These are phyloP conservation scores for Cosmia pyralina DNA, from an alignment of 2,888 invertebrate species.

Conservation along the genomic window DNA sequence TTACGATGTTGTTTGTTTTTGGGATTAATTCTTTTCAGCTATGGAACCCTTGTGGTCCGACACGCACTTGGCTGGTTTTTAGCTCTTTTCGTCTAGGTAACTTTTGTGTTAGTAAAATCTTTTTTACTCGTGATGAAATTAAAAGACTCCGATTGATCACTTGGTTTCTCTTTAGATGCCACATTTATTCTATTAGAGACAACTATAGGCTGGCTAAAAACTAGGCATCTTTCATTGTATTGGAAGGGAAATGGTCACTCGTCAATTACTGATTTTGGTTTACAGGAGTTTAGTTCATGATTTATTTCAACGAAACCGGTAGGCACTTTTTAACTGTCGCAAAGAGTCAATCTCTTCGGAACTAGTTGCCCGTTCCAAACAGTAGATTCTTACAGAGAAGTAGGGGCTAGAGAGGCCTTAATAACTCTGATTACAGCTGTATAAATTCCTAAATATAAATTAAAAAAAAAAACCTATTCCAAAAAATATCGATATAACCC, in stretches of 20 bases:
- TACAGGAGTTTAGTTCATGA: background rate
- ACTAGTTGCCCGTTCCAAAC: background rate
- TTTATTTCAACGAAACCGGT: background rate
- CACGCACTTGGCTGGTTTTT: too few species aligned
- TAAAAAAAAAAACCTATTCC: background rate
- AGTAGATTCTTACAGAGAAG: background rate
- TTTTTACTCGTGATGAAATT: background rate
- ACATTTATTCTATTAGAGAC: background rate
- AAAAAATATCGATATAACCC: constrained; percentile 28
- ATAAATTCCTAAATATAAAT: background rate
- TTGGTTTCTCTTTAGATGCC: background rate
- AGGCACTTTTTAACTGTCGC: background rate
- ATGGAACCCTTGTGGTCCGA: too few species aligned
- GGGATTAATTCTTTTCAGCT: too few species aligned
- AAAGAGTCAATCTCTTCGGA: background rate
- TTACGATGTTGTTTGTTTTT: too few species aligned
- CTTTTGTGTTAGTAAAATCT: background rate
- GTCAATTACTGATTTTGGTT: background rate
- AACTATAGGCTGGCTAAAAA: background rate
- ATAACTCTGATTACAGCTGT: background rate
- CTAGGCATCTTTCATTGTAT: background rate
- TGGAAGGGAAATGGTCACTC: background rate
- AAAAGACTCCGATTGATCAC: background rate
- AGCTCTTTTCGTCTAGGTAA: background rate
- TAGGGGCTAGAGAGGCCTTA: background rate